These are phyloP conservation scores for Torymus texanus DNA, from an alignment of 2,888 invertebrate species.

Conservation along the genomic window DNA sequence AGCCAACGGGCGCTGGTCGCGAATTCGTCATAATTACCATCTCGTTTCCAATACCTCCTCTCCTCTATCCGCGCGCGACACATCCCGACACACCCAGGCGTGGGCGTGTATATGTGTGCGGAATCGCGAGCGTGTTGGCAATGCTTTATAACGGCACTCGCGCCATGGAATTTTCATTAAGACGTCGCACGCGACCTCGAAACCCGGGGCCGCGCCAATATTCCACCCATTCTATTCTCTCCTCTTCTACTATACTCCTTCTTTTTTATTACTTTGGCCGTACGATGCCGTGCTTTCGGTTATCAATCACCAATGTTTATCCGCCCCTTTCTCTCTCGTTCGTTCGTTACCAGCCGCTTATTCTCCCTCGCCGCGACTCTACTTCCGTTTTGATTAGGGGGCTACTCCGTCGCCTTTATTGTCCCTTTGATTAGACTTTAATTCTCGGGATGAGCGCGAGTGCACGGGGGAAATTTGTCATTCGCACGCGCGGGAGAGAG, in stretches of 20 bases:
- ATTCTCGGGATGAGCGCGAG: conserved; percentile 4
- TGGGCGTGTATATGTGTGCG: background rate
- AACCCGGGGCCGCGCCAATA: background rate
- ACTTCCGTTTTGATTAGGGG: conserved; percentile 37
- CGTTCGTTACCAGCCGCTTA: background rate
- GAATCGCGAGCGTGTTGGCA: conserved; percentile 15
- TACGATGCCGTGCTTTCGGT: conserved; percentile 17
- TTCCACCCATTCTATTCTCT: background rate
- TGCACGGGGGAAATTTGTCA: conserved; percentile 4
- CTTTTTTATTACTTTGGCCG: background rate
- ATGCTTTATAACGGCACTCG: conserved; percentile 11
- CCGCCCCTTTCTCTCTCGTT: background rate
- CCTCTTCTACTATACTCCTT: background rate
- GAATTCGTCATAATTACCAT: conserved; percentile 6
- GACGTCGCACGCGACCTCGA: conserved; percentile 26
- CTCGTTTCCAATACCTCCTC: background rate
- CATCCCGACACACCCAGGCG: conserved; percentile 20
- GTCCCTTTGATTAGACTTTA: conserved; percentile 36
- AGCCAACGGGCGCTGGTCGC: background rate
- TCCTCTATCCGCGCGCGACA: background rate
- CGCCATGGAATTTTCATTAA: conserved; percentile 31
- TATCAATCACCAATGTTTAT: conserved; percentile 32
- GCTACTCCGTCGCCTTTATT: conserved; percentile 3
- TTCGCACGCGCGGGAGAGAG: background rate
- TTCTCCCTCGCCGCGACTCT: too few species aligned